These are phyloP conservation scores for Climacteris rufus DNA, from an alignment of 2,113 vertebrate genomes.

Conservation along the genomic window DNA sequence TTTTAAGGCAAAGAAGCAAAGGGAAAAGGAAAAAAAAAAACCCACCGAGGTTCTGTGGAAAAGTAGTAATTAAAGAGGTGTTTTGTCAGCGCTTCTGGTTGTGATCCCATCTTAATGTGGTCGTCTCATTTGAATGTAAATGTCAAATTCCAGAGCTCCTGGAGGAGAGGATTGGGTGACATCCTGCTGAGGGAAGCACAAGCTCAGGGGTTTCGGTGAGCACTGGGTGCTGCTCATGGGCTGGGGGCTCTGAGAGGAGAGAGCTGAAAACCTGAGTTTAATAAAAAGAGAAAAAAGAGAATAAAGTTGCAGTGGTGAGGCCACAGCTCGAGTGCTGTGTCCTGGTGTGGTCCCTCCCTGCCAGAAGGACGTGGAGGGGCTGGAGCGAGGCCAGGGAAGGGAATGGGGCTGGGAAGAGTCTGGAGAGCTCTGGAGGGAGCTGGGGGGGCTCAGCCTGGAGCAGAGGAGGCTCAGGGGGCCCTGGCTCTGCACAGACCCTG, in stretches of 20 bases:
- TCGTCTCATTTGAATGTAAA: constrained; percentile 38
- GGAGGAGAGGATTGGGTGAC: neutral
- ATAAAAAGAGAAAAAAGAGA: neutral
- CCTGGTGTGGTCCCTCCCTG: neutral
- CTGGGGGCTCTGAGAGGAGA: neutral
- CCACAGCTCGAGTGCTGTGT: neutral
- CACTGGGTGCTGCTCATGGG: neutral
- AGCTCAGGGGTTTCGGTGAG: neutral
- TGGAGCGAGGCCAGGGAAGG: neutral
- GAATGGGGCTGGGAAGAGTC: neutral
- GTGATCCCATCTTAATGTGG: constrained; percentile 19
- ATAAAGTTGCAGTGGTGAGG: accelerated
- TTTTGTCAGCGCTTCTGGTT: constrained; percentile 20
- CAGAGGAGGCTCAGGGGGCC: too few species aligned
- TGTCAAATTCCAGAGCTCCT: constrained; percentile 12
- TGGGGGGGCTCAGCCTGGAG: neutral
- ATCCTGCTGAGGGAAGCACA: neutral
- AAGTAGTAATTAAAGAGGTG: constrained; percentile 1
- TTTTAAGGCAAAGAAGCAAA: neutral
- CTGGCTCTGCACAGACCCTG: neutral
- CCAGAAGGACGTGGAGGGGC: neutral
- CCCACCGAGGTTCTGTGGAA: neutral
- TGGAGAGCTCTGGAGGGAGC: neutral
- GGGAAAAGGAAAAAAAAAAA: neutral
- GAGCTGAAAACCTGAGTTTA: neutral